Evolutionary conservation across 1,140 invertebrate species (phyloP).

Genomic region (Agraylea sexmaculata): DNA sequence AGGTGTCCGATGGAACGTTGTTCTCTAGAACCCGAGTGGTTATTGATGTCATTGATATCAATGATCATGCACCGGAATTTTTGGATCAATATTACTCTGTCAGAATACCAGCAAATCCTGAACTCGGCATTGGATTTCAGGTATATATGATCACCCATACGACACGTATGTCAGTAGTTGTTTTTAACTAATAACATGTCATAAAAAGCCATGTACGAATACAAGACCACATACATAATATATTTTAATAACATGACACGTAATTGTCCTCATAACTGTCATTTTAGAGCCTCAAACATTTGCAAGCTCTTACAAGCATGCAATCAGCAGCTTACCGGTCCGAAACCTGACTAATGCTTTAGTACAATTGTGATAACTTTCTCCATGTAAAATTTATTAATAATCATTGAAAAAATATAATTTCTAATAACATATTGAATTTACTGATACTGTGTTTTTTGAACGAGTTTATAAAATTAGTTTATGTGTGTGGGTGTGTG

Average conservation of each 20-base stretch:
- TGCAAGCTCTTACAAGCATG: no score
- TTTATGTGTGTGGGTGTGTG: conserved; percentile 1
- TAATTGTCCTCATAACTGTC: no score
- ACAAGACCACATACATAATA: neutral
- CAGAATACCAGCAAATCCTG: conserved; percentile 54
- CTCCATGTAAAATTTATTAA: no score
- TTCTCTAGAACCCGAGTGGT: conserved; percentile 75
- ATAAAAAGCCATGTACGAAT: neutral
- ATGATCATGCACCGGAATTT: conserved; percentile 75
- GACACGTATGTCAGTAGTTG: neutral
- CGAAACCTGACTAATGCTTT: no score
- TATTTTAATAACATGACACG: neutral
- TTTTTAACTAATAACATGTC: neutral
- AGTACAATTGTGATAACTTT: no score
- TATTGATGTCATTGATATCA: conserved; percentile 69
- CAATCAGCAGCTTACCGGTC: no score
- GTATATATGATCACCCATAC: conserved; percentile 26
- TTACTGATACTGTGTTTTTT: conserved; percentile 3
- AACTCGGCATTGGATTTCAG: conserved; percentile 49
- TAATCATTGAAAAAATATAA: no score
- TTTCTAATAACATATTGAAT: no score
- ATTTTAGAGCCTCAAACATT: no score
- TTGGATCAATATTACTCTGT: conserved; percentile 70
- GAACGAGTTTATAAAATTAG: conserved; percentile 1
- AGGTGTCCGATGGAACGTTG: conserved; percentile 66